Evolutionary conservation across 2,113 vertebrate genomes (phyloP).

Genomic region (Sterna hirundo): DNA sequence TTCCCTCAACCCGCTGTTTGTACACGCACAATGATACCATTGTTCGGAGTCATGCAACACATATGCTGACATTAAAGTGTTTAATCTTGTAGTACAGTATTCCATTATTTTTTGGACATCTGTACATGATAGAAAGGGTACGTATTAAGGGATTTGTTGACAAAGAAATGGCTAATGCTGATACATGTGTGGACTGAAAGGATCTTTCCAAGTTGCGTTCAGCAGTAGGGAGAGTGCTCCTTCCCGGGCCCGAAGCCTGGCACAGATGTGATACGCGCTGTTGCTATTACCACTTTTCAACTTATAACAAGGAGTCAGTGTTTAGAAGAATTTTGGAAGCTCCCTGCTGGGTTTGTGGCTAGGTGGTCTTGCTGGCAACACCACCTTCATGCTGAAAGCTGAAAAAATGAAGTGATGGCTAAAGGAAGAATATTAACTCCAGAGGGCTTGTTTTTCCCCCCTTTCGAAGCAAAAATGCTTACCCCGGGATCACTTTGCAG

Average conservation of each 20-base stretch:
- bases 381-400: constrained; percentile 57
- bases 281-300: constrained; percentile 59
- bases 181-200: constrained; percentile 70
- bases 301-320: constrained; percentile 67
- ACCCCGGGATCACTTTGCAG: not conserved
- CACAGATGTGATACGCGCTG: constrained; percentile 63
- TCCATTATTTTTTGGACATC: constrained; percentile 68
- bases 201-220: constrained; percentile 51
- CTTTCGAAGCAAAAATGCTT: not conserved
- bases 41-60: constrained; percentile 65
- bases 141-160: constrained; percentile 72
- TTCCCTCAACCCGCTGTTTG: constrained; percentile 54
- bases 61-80: constrained; percentile 74
- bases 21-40: constrained; percentile 75
- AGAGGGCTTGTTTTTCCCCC: not conserved
- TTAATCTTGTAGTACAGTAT: constrained; percentile 72
- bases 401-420: constrained; percentile 49
- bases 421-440: constrained; percentile 49
- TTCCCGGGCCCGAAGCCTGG: constrained; percentile 46
- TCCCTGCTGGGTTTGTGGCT: constrained; percentile 43
- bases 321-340: constrained; percentile 56
- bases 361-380: constrained; percentile 54
- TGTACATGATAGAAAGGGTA: constrained; percentile 69
- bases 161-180: constrained; percentile 70
- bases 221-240: constrained; percentile 38